These are phyloP conservation scores for Bubo bubo DNA, from an alignment of 2,113 vertebrate genomes.

Conservation along the genomic window DNA sequence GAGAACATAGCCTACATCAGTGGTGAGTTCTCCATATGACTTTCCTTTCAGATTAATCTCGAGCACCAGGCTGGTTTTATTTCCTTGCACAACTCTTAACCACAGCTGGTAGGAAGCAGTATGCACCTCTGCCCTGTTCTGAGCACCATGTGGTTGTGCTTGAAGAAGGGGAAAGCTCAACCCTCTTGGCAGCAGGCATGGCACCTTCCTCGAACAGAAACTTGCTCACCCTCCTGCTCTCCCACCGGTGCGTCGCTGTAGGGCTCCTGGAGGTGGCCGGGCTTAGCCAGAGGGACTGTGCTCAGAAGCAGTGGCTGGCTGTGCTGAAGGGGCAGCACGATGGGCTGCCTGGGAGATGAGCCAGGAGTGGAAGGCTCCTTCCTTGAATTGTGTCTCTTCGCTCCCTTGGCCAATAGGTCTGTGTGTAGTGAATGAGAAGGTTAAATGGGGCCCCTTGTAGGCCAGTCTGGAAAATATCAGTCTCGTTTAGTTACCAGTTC, in stretches of 20 bases:
- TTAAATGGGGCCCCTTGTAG: background rate
- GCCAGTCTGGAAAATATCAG: background rate
- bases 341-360: background rate
- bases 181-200: background rate
- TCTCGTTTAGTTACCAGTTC: background rate
- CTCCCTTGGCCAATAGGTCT: background rate
- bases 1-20: background rate
- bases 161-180: background rate
- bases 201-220: background rate
- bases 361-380: background rate
- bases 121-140: background rate
- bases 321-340: background rate
- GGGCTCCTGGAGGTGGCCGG: background rate
- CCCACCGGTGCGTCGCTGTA: rapidly evolving
- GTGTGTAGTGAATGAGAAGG: background rate
- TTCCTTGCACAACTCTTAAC: background rate
- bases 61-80: background rate
- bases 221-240: background rate
- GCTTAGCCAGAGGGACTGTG: background rate
- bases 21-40: background rate
- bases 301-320: background rate
- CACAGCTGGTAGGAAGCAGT: background rate
- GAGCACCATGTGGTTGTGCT: background rate
- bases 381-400: background rate
- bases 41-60: background rate